These are phyloP conservation scores for Terebella lapidaria DNA, from an alignment of 2,888 invertebrate species.

Conservation along the genomic window DNA sequence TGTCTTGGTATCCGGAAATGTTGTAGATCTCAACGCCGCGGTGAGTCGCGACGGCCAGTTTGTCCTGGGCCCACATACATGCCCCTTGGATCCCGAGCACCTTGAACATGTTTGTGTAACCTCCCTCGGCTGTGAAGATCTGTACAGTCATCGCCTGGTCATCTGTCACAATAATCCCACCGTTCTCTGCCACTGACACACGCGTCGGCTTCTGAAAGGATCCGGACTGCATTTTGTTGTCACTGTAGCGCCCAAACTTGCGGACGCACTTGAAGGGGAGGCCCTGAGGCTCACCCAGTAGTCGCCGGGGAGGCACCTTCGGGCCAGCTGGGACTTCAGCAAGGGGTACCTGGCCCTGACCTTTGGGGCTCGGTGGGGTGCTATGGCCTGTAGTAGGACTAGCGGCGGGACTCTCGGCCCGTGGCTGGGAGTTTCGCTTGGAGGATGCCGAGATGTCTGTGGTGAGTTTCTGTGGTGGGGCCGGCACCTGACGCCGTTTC, in stretches of 20 bases:
- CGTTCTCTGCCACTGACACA: conserved; percentile 14
- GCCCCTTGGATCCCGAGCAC: conserved; percentile 16
- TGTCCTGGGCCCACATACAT: conserved; percentile 10
- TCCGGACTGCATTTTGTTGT: conserved; percentile 9
- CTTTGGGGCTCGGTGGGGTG: too few species aligned
- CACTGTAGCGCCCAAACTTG: conserved; percentile 17
- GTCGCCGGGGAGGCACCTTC: background rate
- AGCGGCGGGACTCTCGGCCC: too few species aligned
- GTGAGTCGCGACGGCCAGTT: conserved; percentile 17
- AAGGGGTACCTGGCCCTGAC: too few species aligned
- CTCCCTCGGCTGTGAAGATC: conserved; percentile 15
- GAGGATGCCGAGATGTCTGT: too few species aligned
- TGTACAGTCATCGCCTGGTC: conserved; percentile 16
- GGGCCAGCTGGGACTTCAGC: too few species aligned
- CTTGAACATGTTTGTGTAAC: conserved; percentile 18
- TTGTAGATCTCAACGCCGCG: conserved; percentile 17
- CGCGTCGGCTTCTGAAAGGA: conserved; percentile 15
- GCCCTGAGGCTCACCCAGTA: conserved; percentile 1
- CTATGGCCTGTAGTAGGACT: too few species aligned
- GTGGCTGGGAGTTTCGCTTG: too few species aligned
- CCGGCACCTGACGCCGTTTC: too few species aligned
- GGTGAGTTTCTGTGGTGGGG: too few species aligned
- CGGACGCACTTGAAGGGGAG: background rate
- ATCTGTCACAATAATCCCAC: conserved; percentile 13
- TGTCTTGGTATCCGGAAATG: background rate